Percentiles rank a stretch among this genome's conserved stretches.
phyloP scores from a whole-genome alignment of 1,140 invertebrate species.

The Amyelois transitella region DNA sequence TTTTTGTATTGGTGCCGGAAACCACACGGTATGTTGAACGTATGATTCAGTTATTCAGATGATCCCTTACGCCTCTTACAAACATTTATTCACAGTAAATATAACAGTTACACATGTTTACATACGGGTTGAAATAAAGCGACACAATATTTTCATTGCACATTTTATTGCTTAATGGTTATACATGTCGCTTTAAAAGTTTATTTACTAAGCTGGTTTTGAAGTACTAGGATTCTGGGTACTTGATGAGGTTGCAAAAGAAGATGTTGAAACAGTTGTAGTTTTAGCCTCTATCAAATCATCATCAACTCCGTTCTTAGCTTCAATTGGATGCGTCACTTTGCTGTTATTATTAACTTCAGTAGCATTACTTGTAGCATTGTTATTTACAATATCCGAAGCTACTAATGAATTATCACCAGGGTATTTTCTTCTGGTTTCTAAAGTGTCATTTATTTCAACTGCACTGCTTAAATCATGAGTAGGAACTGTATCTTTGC shows the following conservation, averaged over 20 bases:
- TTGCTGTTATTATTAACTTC: background rate
- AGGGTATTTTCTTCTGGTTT: background rate
- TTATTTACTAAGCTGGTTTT: background rate
- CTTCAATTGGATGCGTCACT: background rate
- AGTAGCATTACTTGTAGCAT: background rate
- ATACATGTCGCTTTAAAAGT: too few relatives aligned
- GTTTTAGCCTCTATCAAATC: background rate
- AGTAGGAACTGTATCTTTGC: background rate
- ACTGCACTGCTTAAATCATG: background rate
- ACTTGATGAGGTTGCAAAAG: background rate
- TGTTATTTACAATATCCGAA: background rate
- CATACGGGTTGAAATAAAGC: too few relatives aligned
- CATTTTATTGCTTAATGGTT: too few relatives aligned
- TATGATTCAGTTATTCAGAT: too few relatives aligned
- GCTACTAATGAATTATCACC: background rate
- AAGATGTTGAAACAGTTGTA: background rate
- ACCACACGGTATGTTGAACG: too few relatives aligned
- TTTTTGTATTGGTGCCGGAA: too few relatives aligned
- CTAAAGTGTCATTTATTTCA: background rate
- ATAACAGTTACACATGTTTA: too few relatives aligned
- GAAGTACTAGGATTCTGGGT: background rate
- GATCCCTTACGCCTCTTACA: too few relatives aligned
- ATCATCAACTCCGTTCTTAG: background rate
- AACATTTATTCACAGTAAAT: too few relatives aligned
- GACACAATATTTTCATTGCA: too few relatives aligned